Percentiles rank a stretch among this genome's conserved stretches.
phyloP scores from a whole-genome alignment of 2,888 invertebrate species.

The Ornithoptera alexandrae region DNA sequence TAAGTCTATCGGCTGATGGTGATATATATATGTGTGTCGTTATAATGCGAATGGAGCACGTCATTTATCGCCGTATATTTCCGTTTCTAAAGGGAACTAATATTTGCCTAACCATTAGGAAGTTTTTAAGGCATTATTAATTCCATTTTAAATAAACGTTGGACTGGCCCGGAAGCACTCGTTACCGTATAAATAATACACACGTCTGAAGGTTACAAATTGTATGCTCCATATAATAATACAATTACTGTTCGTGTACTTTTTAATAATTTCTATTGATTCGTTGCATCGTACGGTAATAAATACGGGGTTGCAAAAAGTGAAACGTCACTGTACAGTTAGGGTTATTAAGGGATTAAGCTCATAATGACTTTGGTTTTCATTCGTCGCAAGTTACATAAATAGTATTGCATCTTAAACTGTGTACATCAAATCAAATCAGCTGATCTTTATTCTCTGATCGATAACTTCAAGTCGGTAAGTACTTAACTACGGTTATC shows the following conservation, averaged over 20 bases:
- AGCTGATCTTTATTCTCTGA: too few relatives aligned
- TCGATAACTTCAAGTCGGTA: too few relatives aligned
- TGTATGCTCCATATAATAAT: conserved; percentile 9
- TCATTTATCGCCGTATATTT: not conserved
- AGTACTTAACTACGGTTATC: too few relatives aligned
- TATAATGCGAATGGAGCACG: not conserved
- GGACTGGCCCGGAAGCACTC: conserved; percentile 31
- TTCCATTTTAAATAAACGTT: conserved; percentile 31
- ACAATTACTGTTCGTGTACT: not conserved
- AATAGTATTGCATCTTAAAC: too few relatives aligned
- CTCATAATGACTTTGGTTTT: not conserved
- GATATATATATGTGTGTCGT: not conserved
- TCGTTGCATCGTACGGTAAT: not conserved
- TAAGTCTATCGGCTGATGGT: not conserved
- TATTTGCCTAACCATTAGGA: conserved; percentile 33
- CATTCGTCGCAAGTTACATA: too few relatives aligned
- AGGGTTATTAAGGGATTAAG: not conserved
- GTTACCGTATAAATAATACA: conserved; percentile 13
- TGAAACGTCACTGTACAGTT: not conserved
- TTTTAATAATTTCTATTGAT: not conserved
- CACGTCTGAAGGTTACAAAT: conserved; percentile 14
- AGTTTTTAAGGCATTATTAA: conserved; percentile 34
- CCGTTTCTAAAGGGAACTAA: conserved; percentile 2
- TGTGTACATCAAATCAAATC: too few relatives aligned
- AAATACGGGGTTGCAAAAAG: not conserved